A percentile compares a stretch with the other conserved stretches of the same genome.
Conservation (phyloP, 2,113 vertebrate species). For the Festucalex cinctus region DNA sequence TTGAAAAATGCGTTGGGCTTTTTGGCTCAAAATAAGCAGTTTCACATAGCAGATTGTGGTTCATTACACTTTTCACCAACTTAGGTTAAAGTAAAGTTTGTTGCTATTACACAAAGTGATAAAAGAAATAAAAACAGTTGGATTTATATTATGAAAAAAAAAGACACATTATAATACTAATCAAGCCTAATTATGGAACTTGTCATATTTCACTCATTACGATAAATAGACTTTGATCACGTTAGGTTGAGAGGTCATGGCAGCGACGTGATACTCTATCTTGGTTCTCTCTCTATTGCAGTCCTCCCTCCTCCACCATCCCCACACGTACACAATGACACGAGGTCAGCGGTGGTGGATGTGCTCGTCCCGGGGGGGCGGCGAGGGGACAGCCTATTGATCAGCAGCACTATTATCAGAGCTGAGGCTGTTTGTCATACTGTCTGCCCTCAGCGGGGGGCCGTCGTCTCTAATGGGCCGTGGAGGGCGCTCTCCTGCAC, state of each 20-base stretch:
- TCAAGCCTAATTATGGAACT: neutral
- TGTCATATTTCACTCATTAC: too few species aligned
- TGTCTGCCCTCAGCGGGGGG: slow-evolving; percentile 63
- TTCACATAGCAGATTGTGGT: too few species aligned
- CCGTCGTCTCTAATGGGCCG: slow-evolving; percentile 67
- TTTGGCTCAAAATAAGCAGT: too few species aligned
- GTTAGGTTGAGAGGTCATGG: slow-evolving; percentile 56
- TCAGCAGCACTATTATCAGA: slow-evolving; percentile 75
- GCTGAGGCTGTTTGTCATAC: slow-evolving; percentile 74
- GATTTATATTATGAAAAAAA: too few species aligned
- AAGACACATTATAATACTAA: too few species aligned
- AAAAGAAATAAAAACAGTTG: too few species aligned
- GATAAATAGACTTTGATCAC: slow-evolving; percentile 39
- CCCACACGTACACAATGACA: slow-evolving; percentile 30
- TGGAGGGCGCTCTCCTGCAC: slow-evolving; percentile 55
- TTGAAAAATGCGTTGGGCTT: too few species aligned
- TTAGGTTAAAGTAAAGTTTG: too few species aligned
- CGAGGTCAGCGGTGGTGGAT: slow-evolving; percentile 59
- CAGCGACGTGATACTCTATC: slow-evolving; percentile 42
- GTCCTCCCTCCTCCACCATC: neutral
- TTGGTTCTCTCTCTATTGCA: slow-evolving; percentile 33
- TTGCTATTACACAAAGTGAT: too few species aligned
- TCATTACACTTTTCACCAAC: too few species aligned
- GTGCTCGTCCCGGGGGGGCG: slow-evolving; percentile 53
- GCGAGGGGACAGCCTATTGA: slow-evolving; percentile 72